A percentile compares a stretch with the other conserved stretches of the same genome.
Evolutionary conservation across 2,888 invertebrate species (phyloP).

Genomic region (Eupelmus urozonus): DNA sequence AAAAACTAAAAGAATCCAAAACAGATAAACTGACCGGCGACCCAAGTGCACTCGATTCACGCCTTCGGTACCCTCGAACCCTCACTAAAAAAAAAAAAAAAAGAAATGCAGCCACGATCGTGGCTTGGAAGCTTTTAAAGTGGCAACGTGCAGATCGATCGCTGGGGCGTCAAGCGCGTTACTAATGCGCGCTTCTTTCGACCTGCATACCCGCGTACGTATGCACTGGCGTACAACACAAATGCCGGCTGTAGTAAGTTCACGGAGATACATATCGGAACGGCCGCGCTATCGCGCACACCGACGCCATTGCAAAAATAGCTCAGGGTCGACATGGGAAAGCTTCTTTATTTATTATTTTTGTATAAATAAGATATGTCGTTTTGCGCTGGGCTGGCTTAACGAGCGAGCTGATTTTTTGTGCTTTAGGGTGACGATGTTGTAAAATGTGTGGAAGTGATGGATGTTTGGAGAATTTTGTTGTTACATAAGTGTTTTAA

Average conservation of each 20-base stretch:
- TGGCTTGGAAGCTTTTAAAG: background rate
- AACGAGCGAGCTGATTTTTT: no score
- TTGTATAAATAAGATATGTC: no score
- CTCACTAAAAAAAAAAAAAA: background rate
- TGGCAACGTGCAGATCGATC: conserved; percentile 15
- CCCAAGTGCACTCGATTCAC: no score
- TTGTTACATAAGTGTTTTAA: no score
- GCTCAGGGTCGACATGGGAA: conserved; percentile 39
- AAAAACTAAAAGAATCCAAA: no score
- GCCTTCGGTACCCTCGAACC: background rate
- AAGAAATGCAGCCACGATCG: background rate
- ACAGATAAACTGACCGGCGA: no score
- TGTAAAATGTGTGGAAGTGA: no score
- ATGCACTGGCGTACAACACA: background rate
- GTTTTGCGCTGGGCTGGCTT: no score
- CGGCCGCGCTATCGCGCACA: conserved; percentile 1
- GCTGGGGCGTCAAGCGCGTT: background rate
- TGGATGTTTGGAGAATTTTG: no score
- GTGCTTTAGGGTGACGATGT: no score
- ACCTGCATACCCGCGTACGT: background rate
- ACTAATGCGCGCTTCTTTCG: conserved; percentile 22
- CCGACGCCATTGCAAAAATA: conserved; percentile 46
- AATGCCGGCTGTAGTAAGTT: conserved; percentile 26
- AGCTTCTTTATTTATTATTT: conserved; percentile 39
- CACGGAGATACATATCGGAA: conserved; percentile 37